Evolutionary conservation across 2,888 invertebrate species (phyloP), one percentile per base, ranked within the genome.

Genomic region (Heliconius charithonia): DNA sequence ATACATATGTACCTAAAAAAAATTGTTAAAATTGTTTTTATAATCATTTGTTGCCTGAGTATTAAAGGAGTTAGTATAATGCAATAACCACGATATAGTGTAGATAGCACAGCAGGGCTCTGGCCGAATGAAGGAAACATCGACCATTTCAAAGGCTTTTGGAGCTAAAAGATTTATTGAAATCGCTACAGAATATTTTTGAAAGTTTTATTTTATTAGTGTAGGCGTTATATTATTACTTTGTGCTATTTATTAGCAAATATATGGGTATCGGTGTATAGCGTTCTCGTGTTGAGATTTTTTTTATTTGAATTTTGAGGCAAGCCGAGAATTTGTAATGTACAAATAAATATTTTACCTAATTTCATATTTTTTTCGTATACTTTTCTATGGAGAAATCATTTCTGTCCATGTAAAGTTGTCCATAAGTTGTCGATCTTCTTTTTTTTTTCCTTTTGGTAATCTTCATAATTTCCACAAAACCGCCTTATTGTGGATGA

Each of bases 61-160:
- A 29, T 72, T 72, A n/a, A 72, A 72, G 84, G 90, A 91, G 59
- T 72, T 90, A 88, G 88, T 89, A 88, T 90, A 87, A 88, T 84
- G 89, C 89, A 89, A 90, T 92, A 90, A 92, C 88, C 86, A 88
- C 89, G 88, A 91, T 92, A 88, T 90, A 91, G 88, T 84, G 85
- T 86, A 88, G 89, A 90, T 89, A 86, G 85, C 92, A 41, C 92
- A 87, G 91, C 92, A 86, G 93, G 93, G 87, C 87, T 86, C 87
- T 79, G 56, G 51, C 45, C 45, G 22, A 76, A 75, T 72, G 76
- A 72, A 77, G 79, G 70, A 67, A 85, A 86, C 86, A 87, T 87
- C 86, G 84, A 85, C 81, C 78, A 83, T 82, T 84, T 86, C 84
- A 86, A 85, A 84, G 84, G 85, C 84, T 85, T 84, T 83, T 84